phyloP scores from a whole-genome alignment of 2,113 vertebrate species.

The Cynocephalus volans region DNA sequence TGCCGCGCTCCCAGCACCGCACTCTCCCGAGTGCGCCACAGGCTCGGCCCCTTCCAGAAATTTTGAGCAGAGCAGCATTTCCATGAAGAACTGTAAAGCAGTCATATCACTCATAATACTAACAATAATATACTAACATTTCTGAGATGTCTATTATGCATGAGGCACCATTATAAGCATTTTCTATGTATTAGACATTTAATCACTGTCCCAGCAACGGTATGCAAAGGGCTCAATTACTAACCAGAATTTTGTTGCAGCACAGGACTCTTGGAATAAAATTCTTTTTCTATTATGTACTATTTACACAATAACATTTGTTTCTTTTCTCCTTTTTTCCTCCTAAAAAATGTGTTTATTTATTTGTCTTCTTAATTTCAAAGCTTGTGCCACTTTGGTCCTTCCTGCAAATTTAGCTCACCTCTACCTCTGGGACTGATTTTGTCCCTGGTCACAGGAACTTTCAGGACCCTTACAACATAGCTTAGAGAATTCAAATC shows the following conservation, averaged over 20 bases:
- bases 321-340: neutral
- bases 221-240: neutral
- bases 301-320: neutral
- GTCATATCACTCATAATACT: neutral
- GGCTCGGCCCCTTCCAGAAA: constrained; percentile 4
- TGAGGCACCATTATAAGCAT: neutral
- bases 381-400: neutral
- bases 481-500: neutral
- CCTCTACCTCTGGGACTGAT: neutral
- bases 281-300: neutral
- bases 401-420: neutral
- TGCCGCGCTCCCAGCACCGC: too few species aligned
- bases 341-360: too few species aligned
- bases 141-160: neutral
- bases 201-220: neutral
- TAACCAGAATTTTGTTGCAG: neutral
- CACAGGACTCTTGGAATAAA: neutral
- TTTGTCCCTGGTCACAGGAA: neutral
- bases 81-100: neutral
- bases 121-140: neutral
- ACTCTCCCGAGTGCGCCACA: too few species aligned
- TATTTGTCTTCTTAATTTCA: neutral
- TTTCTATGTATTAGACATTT: neutral
- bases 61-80: neutral
- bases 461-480: neutral